Evolutionary conservation across 2,113 vertebrate genomes (phyloP).

Genomic region (Ailuropoda melanoleuca): DNA sequence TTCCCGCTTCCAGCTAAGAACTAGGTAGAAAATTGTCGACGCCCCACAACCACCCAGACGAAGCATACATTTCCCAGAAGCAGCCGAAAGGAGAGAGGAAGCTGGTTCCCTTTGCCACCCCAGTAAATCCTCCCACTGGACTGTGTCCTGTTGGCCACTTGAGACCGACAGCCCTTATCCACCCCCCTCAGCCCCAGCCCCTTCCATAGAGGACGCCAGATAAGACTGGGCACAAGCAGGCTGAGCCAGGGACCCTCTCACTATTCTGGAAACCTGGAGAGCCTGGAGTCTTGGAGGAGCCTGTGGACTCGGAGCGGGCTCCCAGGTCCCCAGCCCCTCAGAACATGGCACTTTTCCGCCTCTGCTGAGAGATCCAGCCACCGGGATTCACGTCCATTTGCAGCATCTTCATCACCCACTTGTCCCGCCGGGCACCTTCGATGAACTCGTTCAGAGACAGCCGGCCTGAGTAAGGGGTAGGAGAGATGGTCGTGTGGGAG

Average conservation of each 20-base stretch:
- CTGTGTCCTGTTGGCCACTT: background rate
- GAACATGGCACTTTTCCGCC: slow-evolving; percentile 85
- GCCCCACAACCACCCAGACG: background rate
- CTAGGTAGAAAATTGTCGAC: background rate
- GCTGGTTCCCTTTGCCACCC: background rate
- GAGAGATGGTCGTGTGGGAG: rapidly evolving
- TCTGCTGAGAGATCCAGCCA: slow-evolving; percentile 90
- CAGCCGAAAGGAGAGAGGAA: background rate
- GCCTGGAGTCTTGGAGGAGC: background rate
- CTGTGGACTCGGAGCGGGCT: background rate
- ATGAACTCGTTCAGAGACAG: slow-evolving; percentile 94
- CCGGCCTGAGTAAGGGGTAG: slow-evolving; percentile 83
- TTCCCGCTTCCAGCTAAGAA: background rate
- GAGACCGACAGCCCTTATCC: background rate
- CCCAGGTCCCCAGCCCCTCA: slow-evolving; percentile 57
- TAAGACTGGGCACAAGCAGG: background rate
- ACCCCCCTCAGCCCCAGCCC: background rate
- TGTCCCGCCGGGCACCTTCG: slow-evolving; percentile 93
- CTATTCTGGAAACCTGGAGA: background rate
- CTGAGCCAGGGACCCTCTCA: background rate
- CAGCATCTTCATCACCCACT: slow-evolving; percentile 99
- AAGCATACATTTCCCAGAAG: background rate
- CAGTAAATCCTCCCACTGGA: background rate
- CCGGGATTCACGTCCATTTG: slow-evolving; percentile 94
- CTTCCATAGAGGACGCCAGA: background rate